Evolutionary conservation across 2,113 vertebrate genomes (phyloP).

Genomic region (Chaetops frenatus): DNA sequence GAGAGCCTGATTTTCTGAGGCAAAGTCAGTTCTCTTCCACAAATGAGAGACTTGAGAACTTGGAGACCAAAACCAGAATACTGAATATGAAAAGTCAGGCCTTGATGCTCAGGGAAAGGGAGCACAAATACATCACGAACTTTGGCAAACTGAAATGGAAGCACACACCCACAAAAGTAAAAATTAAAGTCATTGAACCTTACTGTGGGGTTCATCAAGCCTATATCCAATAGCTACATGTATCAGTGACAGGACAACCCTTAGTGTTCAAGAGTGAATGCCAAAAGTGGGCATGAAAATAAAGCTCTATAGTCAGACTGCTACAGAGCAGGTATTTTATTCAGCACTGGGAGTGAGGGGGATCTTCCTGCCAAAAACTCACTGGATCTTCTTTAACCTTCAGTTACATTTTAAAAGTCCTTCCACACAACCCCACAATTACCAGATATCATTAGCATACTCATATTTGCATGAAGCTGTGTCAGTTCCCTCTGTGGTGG

Average conservation of each 20-base stretch:
- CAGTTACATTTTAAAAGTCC: no score
- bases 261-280: not conserved
- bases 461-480: no score
- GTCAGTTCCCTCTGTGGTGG: no score
- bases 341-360: no score
- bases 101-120: not conserved
- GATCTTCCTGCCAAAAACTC: no score
- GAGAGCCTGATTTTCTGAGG: not conserved
- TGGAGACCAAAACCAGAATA: not conserved
- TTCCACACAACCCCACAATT: no score
- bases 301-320: no score
- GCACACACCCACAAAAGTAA: no score
- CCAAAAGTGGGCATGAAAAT: no score
- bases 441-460: no score
- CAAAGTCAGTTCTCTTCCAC: not conserved
- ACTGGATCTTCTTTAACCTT: no score
- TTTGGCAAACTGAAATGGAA: not conserved
- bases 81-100: not conserved
- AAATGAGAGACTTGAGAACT: not conserved
- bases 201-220: rapidly evolving
- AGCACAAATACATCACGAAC: not conserved
- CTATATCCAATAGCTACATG: not conserved
- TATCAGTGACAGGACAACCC: not conserved
- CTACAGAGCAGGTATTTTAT: no score
- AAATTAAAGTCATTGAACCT: not conserved